Conservation (phyloP, 2,888 invertebrate genomes). For the Diplolepis rosae region DNA sequence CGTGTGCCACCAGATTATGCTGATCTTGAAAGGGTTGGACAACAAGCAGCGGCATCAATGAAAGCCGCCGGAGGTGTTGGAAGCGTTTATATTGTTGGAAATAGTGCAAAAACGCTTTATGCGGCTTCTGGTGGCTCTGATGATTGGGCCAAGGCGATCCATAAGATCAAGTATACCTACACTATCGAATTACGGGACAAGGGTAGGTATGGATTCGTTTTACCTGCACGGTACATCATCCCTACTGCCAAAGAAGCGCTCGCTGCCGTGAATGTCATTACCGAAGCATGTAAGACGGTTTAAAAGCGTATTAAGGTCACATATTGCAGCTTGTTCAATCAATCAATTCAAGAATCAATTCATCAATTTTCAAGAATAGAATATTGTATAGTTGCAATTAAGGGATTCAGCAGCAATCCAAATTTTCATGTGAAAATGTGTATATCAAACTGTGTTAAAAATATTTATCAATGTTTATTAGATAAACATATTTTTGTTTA, state of each 20-base stretch:
- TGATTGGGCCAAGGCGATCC: constrained; percentile 92
- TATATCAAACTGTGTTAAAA: too few species aligned
- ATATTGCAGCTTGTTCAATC: too few species aligned
- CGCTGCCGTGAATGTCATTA: constrained; percentile 81
- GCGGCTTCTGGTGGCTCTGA: constrained; percentile 89
- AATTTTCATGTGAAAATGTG: too few species aligned
- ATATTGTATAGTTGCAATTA: not conserved
- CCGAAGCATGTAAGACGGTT: constrained; percentile 73
- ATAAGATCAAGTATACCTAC: constrained; percentile 89
- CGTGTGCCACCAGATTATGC: constrained; percentile 81
- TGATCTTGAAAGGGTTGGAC: constrained; percentile 82
- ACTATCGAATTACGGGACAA: constrained; percentile 92
- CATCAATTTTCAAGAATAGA: too few species aligned
- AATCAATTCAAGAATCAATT: too few species aligned
- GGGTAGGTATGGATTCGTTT: constrained; percentile 89
- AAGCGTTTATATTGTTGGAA: constrained; percentile 81
- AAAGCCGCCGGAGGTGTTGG: constrained; percentile 77
- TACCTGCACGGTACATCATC: constrained; percentile 86
- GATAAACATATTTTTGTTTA: too few species aligned
- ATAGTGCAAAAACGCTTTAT: constrained; percentile 85
- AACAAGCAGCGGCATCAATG: constrained; percentile 82
- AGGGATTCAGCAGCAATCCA: too few species aligned
- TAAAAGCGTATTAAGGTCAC: constrained; percentile 13
- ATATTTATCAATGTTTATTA: too few species aligned
- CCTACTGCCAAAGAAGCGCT: constrained; percentile 85